Evolutionary conservation across 2,888 invertebrate species (phyloP).

Genomic region (Parasteatoda lunata): DNA sequence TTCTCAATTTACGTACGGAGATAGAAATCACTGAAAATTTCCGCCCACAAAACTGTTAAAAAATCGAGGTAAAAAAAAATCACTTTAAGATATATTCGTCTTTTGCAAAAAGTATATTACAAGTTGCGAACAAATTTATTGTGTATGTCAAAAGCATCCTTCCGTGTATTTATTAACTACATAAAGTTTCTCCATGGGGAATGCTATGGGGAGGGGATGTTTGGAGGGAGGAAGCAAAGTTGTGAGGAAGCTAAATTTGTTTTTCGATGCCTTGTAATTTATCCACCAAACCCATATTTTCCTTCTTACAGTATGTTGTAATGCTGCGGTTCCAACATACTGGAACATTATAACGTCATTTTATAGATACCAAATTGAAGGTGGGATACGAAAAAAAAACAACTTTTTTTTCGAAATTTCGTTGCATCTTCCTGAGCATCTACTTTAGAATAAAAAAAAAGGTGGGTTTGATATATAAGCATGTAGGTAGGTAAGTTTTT

Average conservation of each 20-base stretch:
- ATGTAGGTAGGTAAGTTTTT: background rate
- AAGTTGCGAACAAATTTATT: constrained; percentile 49
- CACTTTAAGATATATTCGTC: constrained; percentile 50
- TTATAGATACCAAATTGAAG: constrained; percentile 31
- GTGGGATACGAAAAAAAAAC: constrained; percentile 10
- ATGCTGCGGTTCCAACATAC: background rate
- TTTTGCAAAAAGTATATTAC: constrained; percentile 31
- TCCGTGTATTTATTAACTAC: constrained; percentile 62
- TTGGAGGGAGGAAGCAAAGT: background rate
- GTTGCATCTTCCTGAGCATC: constrained; percentile 7
- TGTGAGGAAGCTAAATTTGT: constrained; percentile 36
- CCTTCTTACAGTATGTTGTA: constrained; percentile 21
- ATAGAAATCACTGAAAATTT: no score
- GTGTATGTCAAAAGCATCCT: constrained; percentile 44
- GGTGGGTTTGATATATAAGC: background rate
- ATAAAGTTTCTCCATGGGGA: constrained; percentile 29
- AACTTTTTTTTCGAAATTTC: constrained; percentile 1
- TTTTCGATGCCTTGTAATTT: constrained; percentile 60
- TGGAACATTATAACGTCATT: constrained; percentile 22
- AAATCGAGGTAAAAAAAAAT: no score
- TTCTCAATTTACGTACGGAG: no score
- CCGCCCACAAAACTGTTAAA: no score
- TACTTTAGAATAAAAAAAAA: constrained; percentile 2
- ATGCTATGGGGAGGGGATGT: background rate
- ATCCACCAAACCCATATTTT: constrained; percentile 37